Evolutionary conservation across 1,140 invertebrate species (phyloP).

Genomic region (Periplaneta americana): DNA sequence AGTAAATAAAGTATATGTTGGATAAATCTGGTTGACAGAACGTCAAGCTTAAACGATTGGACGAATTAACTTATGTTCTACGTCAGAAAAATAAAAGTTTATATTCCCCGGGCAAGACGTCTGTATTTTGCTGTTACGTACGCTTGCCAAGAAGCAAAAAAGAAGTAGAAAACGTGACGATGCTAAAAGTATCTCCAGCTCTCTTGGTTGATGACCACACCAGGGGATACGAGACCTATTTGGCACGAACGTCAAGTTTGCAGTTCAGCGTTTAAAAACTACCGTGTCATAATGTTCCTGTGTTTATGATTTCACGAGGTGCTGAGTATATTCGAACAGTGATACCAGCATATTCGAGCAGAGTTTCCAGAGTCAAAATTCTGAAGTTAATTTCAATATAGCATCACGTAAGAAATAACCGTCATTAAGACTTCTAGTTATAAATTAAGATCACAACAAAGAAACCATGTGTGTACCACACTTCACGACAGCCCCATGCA

Average conservation of each 20-base stretch:
- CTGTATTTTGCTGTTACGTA: background rate
- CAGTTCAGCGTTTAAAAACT: background rate
- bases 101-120: background rate
- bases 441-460: no score
- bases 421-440: no score
- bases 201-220: background rate
- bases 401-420: no score
- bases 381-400: no score
- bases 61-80: background rate
- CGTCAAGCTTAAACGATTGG: background rate
- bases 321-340: background rate
- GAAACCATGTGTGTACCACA: no score
- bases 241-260: background rate
- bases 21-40: background rate
- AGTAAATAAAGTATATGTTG: background rate
- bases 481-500: no score
- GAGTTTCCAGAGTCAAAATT: no score
- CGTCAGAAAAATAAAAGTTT: background rate
- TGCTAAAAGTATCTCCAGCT: background rate
- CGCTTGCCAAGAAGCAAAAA: background rate
- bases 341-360: no score
- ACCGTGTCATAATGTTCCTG: background rate
- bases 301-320: background rate
- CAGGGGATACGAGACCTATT: background rate
- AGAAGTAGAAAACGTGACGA: background rate